Conservation (phyloP, 30 jellyfish, hydroid and myxozoan species). For the Rhopilema esculentum region DNA sequence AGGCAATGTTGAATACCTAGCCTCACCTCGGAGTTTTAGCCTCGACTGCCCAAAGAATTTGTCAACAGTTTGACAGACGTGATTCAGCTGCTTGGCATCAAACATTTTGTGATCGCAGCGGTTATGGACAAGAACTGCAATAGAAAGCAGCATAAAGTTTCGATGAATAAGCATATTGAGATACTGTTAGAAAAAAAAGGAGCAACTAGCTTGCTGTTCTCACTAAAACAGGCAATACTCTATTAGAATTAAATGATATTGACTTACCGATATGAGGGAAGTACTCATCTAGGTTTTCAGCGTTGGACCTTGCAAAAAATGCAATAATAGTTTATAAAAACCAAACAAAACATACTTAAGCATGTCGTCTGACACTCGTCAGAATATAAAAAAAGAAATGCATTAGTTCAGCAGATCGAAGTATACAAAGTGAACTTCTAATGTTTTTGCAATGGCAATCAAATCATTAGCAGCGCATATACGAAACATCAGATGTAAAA, state of each 20-base stretch:
- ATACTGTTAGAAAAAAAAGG: too few species aligned
- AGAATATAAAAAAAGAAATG: too few species aligned
- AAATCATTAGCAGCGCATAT: too few species aligned
- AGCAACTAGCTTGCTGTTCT: too few species aligned
- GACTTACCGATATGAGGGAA: constrained; percentile 81
- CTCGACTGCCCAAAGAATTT: constrained; percentile 70
- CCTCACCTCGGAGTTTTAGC: constrained; percentile 73
- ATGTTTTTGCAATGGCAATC: too few species aligned
- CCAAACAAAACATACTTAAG: too few species aligned
- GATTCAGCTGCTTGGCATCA: constrained; percentile 37
- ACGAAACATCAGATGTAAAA: too few species aligned
- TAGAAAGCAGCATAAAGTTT: background rate
- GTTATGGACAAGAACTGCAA: constrained; percentile 62
- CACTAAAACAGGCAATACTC: background rate
- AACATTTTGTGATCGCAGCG: constrained; percentile 65
- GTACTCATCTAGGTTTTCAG: constrained; percentile 78
- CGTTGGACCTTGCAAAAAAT: constrained; percentile 44
- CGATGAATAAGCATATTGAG: background rate
- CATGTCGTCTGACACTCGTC: too few species aligned
- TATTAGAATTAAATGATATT: too few species aligned
- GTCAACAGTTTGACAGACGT: constrained; percentile 56
- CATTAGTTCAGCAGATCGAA: too few species aligned
- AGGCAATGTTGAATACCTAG: background rate
- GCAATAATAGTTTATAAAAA: too few species aligned
- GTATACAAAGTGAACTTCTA: too few species aligned